Evolutionary conservation across 2,113 vertebrate genomes (phyloP).

Genomic region (Spilogale gracilis): DNA sequence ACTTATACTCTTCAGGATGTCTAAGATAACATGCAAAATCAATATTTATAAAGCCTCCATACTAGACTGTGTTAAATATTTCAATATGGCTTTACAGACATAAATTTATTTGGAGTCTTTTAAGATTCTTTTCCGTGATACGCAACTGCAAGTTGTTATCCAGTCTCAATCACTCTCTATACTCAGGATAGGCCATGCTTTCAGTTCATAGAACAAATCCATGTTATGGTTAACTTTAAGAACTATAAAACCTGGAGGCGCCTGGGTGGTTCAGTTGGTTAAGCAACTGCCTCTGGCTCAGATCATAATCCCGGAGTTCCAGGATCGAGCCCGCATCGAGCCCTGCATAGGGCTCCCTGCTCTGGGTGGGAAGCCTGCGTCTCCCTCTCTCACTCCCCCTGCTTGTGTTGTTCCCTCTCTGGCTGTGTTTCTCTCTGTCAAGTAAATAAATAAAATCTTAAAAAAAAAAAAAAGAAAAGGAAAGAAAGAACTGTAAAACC

Average conservation of each 20-base stretch:
- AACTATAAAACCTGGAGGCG: not conserved
- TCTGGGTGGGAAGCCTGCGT: too few species aligned
- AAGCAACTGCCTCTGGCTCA: too few species aligned
- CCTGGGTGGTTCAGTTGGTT: too few species aligned
- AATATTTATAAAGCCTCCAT: not conserved
- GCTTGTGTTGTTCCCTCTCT: too few species aligned
- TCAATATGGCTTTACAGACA: not conserved
- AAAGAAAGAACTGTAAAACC: constrained; percentile 17
- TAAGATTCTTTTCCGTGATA: not conserved
- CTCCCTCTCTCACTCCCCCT: too few species aligned
- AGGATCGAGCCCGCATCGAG: too few species aligned
- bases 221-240: not conserved
- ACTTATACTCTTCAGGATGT: not conserved
- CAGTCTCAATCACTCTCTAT: not conserved
- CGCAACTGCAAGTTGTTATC: not conserved
- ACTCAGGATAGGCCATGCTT: not conserved
- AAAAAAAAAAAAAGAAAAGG: too few species aligned
- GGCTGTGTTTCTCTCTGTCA: too few species aligned
- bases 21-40: constrained; percentile 23
- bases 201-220: constrained; percentile 7
- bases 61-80: not conserved
- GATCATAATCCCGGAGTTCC: too few species aligned
- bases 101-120: constrained; percentile 16
- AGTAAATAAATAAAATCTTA: too few species aligned
- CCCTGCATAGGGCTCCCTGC: too few species aligned